Conservation (phyloP, 2,113 vertebrate species). For the Eublepharis macularius region DNA sequence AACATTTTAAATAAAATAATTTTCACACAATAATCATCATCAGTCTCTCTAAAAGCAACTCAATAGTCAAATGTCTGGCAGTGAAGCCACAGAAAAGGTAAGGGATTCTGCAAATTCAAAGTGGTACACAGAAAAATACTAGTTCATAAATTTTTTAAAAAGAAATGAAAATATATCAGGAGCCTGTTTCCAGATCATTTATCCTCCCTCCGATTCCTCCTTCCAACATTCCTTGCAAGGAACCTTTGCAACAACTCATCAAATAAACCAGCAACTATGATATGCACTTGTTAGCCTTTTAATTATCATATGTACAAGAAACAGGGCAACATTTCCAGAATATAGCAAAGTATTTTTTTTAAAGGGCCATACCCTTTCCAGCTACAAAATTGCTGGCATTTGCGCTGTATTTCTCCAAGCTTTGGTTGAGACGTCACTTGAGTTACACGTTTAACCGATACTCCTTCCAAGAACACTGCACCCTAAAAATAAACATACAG, state of each 20-base stretch:
- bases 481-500: constrained; percentile 74
- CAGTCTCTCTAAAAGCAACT: background rate
- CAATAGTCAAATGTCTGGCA: too few species aligned
- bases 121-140: too few species aligned
- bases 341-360: constrained; percentile 9
- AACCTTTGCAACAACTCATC: background rate
- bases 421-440: constrained; percentile 93
- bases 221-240: background rate
- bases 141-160: too few species aligned
- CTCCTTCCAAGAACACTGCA: constrained; percentile 94
- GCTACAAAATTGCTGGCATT: constrained; percentile 92
- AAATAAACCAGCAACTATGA: background rate
- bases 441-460: constrained; percentile 89
- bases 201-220: too few species aligned
- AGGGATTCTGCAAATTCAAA: too few species aligned
- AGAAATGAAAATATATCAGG: too few species aligned
- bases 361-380: constrained; percentile 88
- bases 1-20: too few species aligned
- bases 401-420: constrained; percentile 88
- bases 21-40: background rate
- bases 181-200: too few species aligned
- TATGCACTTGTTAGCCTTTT: background rate
- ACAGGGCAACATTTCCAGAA: background rate
- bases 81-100: too few species aligned
- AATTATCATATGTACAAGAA: background rate